Percentiles rank a stretch among this genome's conserved stretches.
Conservation (phyloP, 2,888 invertebrate genomes). For the Emmelina monodactyla region DNA sequence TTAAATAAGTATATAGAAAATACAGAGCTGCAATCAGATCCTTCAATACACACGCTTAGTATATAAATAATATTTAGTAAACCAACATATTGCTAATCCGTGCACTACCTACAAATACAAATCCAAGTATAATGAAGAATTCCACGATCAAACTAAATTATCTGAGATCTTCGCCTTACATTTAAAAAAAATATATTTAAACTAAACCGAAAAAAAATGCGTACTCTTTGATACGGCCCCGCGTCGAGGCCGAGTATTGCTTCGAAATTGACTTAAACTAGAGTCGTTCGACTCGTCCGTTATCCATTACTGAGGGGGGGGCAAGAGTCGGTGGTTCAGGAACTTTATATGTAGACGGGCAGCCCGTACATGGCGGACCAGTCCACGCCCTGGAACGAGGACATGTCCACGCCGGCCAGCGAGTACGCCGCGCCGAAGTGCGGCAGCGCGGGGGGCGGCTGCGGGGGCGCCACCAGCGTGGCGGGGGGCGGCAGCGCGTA, state of each 20-base stretch:
- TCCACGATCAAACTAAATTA: conserved; percentile 43
- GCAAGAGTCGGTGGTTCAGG: conserved; percentile 21
- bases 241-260: conserved; percentile 32
- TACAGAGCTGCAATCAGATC: conserved; percentile 38
- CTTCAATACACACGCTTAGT: conserved; percentile 22
- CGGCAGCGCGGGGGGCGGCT: conserved; percentile 65
- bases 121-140: conserved; percentile 35
- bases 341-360: conserved; percentile 86
- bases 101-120: conserved; percentile 47
- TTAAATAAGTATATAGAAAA: conserved; percentile 18
- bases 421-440: conserved; percentile 79
- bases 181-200: conserved; percentile 5
- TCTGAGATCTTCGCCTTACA: conserved; percentile 57
- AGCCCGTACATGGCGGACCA: conserved; percentile 93
- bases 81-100: conserved; percentile 47
- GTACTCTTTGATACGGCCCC: conserved; percentile 46
- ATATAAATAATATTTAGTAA: conserved; percentile 17
- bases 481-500: conserved; percentile 57
- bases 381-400: conserved; percentile 90
- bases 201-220: conserved; percentile 43
- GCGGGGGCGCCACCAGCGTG: conserved; percentile 54
- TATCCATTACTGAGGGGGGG: conserved; percentile 19
- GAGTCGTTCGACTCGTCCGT: conserved; percentile 27
- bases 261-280: conserved; percentile 32
- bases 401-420: conserved; percentile 90